Percentiles rank a stretch among this genome's conserved stretches.
Evolutionary conservation across 2,888 invertebrate genomes (phyloP).

Genomic region (Desoria tigrina): DNA sequence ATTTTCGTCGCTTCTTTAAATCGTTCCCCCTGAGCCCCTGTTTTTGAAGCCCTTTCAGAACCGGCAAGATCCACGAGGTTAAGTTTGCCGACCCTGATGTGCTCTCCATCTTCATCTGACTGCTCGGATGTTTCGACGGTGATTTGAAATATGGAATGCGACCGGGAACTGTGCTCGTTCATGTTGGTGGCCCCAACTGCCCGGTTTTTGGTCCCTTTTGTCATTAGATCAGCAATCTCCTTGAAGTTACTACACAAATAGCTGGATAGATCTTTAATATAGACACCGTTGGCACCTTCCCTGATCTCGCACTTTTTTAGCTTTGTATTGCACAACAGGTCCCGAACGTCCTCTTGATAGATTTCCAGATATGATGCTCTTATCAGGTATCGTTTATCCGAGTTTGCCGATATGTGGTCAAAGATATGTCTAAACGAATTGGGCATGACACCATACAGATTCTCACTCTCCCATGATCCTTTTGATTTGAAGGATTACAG

Average conservation of each 20-base stretch:
- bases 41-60: slow-evolving; percentile 94
- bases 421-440: slow-evolving; percentile 97
- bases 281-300: slow-evolving; percentile 83
- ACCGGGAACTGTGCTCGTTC: slow-evolving; percentile 97
- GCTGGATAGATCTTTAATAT: slow-evolving; percentile 92
- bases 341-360: slow-evolving; percentile 86
- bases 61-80: slow-evolving; percentile 60
- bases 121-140: slow-evolving; percentile 90
- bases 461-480: slow-evolving; percentile 68
- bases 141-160: slow-evolving; percentile 97
- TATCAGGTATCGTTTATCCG: slow-evolving; percentile 83
- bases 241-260: slow-evolving; percentile 90
- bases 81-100: slow-evolving; percentile 28
- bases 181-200: slow-evolving; percentile 92
- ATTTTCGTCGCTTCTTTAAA: slow-evolving; percentile 97
- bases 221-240: slow-evolving; percentile 94
- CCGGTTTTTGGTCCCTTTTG: slow-evolving; percentile 86
- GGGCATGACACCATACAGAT: slow-evolving; percentile 85
- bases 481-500: no score
- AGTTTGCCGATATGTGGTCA: slow-evolving; percentile 70
- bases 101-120: slow-evolving; percentile 63
- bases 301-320: slow-evolving; percentile 70
- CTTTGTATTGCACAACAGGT: slow-evolving; percentile 71
- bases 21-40: slow-evolving; percentile 88
- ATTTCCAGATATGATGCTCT: slow-evolving; percentile 96